Base-by-base conservation (phyloP, 2,113 vertebrate genomes). In the Gallinago undulata region DNA sequence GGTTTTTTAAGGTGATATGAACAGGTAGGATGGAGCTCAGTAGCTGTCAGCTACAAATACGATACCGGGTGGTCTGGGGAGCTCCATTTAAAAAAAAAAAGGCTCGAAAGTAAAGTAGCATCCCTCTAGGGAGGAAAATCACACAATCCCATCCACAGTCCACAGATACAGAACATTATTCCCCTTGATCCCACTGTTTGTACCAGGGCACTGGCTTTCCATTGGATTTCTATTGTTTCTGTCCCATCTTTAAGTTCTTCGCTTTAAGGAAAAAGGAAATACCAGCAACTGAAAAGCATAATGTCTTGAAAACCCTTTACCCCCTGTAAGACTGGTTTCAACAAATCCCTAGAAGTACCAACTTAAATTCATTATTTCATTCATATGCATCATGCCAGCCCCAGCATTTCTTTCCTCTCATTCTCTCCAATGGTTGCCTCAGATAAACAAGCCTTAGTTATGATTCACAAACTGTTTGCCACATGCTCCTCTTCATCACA, bases 401-500 rank as follows among this genome's bases (percentile, higher is more conserved):
- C 37, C 53, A 86, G 53, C 33, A 73, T 70, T 84, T 94, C 73
- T 66, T 47, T 56, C 31, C 33, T 27, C 39, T 79, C 73, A 14
- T 69, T 68, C 84, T 92, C 85, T 91, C 50, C 87, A 89, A 2
- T 39, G n/a, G 43, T 19, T 94, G 67, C 55, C 59, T 14, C 59
- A 93, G 78, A 95, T 60, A 96, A 95, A 94, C 75, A 94, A 51
- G 56, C 75, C 45, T 94, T 93, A 89, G 90, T 80, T 89, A 85
- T 72, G 93, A 87, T 91, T 94, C 92, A 94, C 64, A 87, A 89
- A 30, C 67, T 25, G n/a, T 68, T 89, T 87, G 62, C 39, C 81
- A 88, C 90, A 77, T 0, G 0, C 53, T 90, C 27, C 43, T 90
- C 84, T 87, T 80, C 94, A 82, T 94, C 57, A 72, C 9, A 78